Conservation (phyloP, 1,140 invertebrate species). For the Latrodectus geometricus region DNA sequence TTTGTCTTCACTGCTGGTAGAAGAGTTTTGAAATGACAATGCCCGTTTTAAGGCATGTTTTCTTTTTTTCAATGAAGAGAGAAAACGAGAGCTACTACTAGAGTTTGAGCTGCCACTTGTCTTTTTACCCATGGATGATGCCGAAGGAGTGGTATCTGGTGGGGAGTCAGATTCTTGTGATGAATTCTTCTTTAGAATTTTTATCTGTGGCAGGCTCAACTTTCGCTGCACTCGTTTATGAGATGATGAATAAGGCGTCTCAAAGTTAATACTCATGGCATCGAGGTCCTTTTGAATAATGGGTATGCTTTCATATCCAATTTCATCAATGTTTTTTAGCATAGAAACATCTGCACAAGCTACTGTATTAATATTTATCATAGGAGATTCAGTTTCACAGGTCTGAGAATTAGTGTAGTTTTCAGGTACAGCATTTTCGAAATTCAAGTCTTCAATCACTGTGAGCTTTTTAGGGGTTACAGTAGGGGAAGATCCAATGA, state of each 20-base stretch:
- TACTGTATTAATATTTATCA: neutral
- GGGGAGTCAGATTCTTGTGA: constrained; percentile 56
- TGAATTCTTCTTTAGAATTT: constrained; percentile 54
- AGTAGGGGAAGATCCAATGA: constrained; percentile 36
- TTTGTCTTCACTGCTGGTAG: constrained; percentile 52
- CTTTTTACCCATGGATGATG: constrained; percentile 12
- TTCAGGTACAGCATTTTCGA: neutral
- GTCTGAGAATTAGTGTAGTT: neutral
- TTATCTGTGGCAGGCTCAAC: constrained; percentile 53
- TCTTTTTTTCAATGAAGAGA: constrained; percentile 35
- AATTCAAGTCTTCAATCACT: constrained; percentile 9
- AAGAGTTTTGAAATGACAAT: constrained; percentile 57
- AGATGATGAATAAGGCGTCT: constrained; percentile 38
- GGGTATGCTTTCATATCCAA: constrained; percentile 39
- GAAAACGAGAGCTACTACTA: constrained; percentile 32
- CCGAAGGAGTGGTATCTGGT: constrained; percentile 20
- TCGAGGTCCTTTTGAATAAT: constrained; percentile 52
- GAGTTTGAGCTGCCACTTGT: constrained; percentile 16
- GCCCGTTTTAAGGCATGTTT: constrained; percentile 54
- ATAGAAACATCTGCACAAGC: neutral
- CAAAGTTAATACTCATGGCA: constrained; percentile 60
- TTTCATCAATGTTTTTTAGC: constrained; percentile 3
- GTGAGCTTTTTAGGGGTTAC: neutral
- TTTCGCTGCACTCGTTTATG: constrained; percentile 44
- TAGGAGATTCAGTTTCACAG: neutral